Evolutionary conservation across 2,113 vertebrate genomes (phyloP).

Genomic region (Pongo abelii): DNA sequence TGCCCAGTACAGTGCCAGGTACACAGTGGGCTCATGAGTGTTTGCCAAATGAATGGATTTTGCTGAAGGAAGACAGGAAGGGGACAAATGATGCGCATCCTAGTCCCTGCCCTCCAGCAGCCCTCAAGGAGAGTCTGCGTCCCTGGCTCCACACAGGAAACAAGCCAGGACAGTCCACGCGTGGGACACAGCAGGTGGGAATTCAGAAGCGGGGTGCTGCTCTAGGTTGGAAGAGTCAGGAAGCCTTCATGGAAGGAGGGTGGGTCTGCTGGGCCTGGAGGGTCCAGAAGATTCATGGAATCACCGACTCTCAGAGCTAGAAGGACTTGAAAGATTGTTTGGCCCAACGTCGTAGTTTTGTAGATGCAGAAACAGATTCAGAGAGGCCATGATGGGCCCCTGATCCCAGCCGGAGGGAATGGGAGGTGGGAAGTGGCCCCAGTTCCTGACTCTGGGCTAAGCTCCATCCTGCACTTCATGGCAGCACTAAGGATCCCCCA

Average conservation of each 20-base stretch:
- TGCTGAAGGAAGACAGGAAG: background rate
- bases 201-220: background rate
- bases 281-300: background rate
- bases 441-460: background rate
- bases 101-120: background rate
- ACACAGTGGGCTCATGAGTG: background rate
- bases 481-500: background rate
- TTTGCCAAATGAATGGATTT: background rate
- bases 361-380: background rate
- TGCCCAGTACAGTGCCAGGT: background rate
- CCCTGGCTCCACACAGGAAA: background rate
- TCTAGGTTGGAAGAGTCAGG: background rate
- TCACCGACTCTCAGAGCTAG: background rate
- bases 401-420: background rate
- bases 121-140: background rate
- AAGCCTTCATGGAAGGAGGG: background rate
- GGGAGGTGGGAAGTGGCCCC: fast-evolving
- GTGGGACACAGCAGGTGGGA: background rate
- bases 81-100: background rate
- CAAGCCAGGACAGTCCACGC: background rate
- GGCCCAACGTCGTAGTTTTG: background rate
- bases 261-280: background rate
- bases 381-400: background rate
- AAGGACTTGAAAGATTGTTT: background rate
- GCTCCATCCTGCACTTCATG: background rate